phyloP scores from a whole-genome alignment of 1,140 invertebrate species.

The Bicyclus anynana region DNA sequence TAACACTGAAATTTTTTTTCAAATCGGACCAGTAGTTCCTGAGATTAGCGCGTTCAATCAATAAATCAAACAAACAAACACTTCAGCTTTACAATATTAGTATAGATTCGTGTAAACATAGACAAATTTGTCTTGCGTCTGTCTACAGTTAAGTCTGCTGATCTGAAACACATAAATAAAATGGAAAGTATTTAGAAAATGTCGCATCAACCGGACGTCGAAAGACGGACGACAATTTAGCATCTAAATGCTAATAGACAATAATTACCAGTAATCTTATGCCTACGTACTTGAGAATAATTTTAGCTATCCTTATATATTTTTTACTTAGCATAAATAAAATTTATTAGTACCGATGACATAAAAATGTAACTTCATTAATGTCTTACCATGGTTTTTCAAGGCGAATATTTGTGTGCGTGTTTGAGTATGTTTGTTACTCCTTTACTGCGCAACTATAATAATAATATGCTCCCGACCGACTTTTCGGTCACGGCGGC shows the following conservation, averaged over 20 bases:
- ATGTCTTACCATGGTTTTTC: no score
- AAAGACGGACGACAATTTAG: slow-evolving; percentile 5
- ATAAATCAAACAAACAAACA: no score
- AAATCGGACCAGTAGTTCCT: no score
- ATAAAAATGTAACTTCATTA: neutral
- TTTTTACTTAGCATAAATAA: neutral
- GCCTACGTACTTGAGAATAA: slow-evolving; percentile 16
- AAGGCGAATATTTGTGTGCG: neutral
- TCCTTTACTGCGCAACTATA: no score
- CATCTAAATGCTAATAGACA: slow-evolving; percentile 1
- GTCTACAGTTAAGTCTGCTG: neutral
- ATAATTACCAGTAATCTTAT: slow-evolving; percentile 16
- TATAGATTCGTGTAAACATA: no score
- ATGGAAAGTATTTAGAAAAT: slow-evolving; percentile 17
- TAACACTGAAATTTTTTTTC: no score
- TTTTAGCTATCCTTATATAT: slow-evolving; percentile 5
- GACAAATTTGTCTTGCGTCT: slow-evolving; percentile 1
- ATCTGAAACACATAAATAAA: slow-evolving; percentile 5
- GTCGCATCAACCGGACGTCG: slow-evolving; percentile 12
- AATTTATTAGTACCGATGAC: neutral
- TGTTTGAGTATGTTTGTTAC: no score
- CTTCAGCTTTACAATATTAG: no score
- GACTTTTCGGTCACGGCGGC: no score
- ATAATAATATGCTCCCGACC: no score
- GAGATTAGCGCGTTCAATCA: no score